phyloP scores from a whole-genome alignment of 2,888 invertebrate genomes.

The Callimorpha dominula region DNA sequence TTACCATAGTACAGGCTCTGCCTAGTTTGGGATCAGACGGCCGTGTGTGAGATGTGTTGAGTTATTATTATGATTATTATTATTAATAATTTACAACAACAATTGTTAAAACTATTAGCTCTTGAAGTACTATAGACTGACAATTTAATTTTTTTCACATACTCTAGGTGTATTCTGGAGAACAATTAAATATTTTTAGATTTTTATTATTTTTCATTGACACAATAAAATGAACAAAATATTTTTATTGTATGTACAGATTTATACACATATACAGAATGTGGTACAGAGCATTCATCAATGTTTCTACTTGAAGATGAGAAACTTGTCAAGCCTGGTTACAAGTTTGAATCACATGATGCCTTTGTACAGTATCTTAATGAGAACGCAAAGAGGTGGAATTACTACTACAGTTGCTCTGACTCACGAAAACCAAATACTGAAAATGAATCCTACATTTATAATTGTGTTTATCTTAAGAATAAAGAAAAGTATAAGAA shows the following conservation, averaged over 20 bases:
- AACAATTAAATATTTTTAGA: neutral
- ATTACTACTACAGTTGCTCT: conserved; percentile 62
- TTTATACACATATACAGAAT: neutral
- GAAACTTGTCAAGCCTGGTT: conserved; percentile 60
- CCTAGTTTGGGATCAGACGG: too few species aligned
- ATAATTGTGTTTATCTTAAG: conserved; percentile 62
- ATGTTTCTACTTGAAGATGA: conserved; percentile 57
- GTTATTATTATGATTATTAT: too few species aligned
- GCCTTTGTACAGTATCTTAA: conserved; percentile 65
- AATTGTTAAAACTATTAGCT: neutral
- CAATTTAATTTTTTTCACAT: too few species aligned
- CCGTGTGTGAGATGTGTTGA: too few species aligned
- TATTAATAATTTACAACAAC: too few species aligned
- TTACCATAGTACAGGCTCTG: too few species aligned
- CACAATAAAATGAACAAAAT: neutral
- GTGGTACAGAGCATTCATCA: conserved; percentile 45
- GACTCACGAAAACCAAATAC: conserved; percentile 58
- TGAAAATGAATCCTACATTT: conserved; percentile 55
- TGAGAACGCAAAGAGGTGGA: conserved; percentile 62
- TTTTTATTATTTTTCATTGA: neutral
- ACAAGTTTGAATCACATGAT: conserved; percentile 59
- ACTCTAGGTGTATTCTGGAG: neutral
- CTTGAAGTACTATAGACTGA: too few species aligned
- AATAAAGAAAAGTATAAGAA: conserved; percentile 59
- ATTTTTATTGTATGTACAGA: conserved; percentile 7